Evolutionary conservation across 2,113 vertebrate species (phyloP).

Genomic region (Burhinus oedicnemus): DNA sequence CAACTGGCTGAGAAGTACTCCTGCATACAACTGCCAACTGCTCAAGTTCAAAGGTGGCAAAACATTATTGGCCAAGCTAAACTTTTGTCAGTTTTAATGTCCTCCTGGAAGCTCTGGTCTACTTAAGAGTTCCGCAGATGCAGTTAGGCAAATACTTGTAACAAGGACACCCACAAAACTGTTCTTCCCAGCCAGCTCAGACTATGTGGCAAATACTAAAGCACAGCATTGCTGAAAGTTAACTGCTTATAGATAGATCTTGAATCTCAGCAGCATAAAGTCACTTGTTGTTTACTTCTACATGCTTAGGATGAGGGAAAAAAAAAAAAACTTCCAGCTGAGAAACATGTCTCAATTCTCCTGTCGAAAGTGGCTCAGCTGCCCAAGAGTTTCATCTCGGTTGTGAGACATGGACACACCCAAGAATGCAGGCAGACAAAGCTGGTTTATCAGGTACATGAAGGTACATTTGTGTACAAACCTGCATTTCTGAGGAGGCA

Average conservation of each 20-base stretch:
- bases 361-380: background rate
- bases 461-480: background rate
- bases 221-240: background rate
- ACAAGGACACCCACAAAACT: background rate
- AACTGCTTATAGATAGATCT: background rate
- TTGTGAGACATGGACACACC: background rate
- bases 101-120: background rate
- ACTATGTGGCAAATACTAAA: background rate
- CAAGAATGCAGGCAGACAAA: background rate
- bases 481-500: background rate
- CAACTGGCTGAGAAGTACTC: background rate
- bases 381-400: background rate
- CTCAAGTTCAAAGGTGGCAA: background rate
- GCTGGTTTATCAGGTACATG: slow-evolving; percentile 25
- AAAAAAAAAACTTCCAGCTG: background rate
- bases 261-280: background rate
- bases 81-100: background rate
- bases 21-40: background rate
- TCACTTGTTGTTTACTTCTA: background rate
- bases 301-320: background rate
- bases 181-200: background rate
- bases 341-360: background rate
- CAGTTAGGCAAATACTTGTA: background rate
- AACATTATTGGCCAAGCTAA: background rate
- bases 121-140: background rate